phyloP scores from a whole-genome alignment of 2,888 invertebrate species.

The Anticlea derivata region DNA sequence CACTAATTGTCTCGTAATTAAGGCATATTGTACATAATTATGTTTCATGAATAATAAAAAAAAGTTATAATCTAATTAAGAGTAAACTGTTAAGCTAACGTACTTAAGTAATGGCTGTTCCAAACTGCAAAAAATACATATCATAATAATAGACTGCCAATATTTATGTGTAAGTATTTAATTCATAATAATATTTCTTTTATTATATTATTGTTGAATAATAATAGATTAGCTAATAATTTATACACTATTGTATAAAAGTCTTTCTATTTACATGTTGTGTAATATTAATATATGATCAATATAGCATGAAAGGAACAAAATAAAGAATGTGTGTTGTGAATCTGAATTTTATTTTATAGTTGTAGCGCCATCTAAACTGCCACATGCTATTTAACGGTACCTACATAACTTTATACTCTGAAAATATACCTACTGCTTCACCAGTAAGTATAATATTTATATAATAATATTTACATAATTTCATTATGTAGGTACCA shows the following conservation, averaged over 20 bases:
- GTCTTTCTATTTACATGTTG: slow-evolving; percentile 84
- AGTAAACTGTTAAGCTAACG: slow-evolving; percentile 34
- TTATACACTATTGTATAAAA: slow-evolving; percentile 83
- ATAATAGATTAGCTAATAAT: slow-evolving; percentile 73
- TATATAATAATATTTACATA: too few relatives aligned
- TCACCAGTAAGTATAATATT: too few relatives aligned
- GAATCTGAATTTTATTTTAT: slow-evolving; percentile 48
- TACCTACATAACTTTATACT: too few relatives aligned
- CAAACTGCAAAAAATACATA: slow-evolving; percentile 82
- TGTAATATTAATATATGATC: slow-evolving; percentile 76
- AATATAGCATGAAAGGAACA: slow-evolving; percentile 59
- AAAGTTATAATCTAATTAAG: slow-evolving; percentile 17
- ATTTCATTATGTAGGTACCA: too few relatives aligned
- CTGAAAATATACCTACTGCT: too few relatives aligned
- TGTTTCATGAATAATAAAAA: slow-evolving; percentile 13
- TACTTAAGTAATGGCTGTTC: slow-evolving; percentile 72
- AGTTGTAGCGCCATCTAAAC: too few relatives aligned
- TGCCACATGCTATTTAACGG: too few relatives aligned
- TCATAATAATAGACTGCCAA: slow-evolving; percentile 83
- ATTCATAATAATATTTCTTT: slow-evolving; percentile 62
- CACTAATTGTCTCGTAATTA: slow-evolving; percentile 28
- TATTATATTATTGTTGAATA: slow-evolving; percentile 77
- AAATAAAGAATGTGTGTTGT: slow-evolving; percentile 81
- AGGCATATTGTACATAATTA: slow-evolving; percentile 23
- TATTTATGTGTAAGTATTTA: slow-evolving; percentile 47